Percentiles rank a stretch among this genome's conserved stretches.
These are phyloP conservation scores for Isichthys henryi DNA, from an alignment of 2,113 vertebrate genomes.

Conservation along the genomic window DNA sequence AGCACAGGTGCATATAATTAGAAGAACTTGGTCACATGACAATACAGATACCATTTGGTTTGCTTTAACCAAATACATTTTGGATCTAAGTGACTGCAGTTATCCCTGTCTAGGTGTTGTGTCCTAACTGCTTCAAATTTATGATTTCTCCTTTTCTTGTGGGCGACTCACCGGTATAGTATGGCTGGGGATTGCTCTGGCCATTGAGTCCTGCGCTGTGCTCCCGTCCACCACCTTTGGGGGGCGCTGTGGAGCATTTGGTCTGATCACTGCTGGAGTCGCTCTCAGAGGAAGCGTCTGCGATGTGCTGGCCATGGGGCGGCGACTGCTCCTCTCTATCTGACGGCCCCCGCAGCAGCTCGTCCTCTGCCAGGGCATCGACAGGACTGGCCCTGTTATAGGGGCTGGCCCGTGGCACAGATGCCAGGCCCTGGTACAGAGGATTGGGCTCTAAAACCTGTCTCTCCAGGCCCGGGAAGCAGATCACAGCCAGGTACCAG, in stretches of 20 bases:
- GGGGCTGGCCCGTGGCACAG: slow-evolving; percentile 3
- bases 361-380: slow-evolving; percentile 34
- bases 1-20: not conserved
- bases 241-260: not conserved
- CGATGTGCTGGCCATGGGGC: slow-evolving; percentile 49
- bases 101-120: not conserved
- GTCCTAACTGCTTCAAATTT: not conserved
- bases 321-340: slow-evolving; percentile 55
- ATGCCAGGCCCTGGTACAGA: slow-evolving; percentile 58
- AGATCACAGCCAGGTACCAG: slow-evolving; percentile 98
- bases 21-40: not conserved
- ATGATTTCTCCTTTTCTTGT: not conserved
- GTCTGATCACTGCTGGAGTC: slow-evolving; percentile 26
- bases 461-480: slow-evolving; percentile 84
- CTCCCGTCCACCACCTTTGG: slow-evolving; percentile 9
- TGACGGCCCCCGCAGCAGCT: slow-evolving; percentile 43
- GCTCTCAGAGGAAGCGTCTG: slow-evolving; percentile 42
- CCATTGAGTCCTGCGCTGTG: not conserved
- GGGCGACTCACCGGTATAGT: slow-evolving; percentile 45
- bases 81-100: not conserved
- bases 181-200: slow-evolving; percentile 27
- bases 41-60: not conserved
- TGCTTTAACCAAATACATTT: too few species aligned
- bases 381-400: slow-evolving; percentile 25
- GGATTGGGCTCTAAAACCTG: slow-evolving; percentile 73